Percentiles rank a stretch among this genome's conserved stretches.
These are phyloP conservation scores for Amniataba percoides DNA, from an alignment of 2,797 vertebrate genomes.

Conservation along the genomic window DNA sequence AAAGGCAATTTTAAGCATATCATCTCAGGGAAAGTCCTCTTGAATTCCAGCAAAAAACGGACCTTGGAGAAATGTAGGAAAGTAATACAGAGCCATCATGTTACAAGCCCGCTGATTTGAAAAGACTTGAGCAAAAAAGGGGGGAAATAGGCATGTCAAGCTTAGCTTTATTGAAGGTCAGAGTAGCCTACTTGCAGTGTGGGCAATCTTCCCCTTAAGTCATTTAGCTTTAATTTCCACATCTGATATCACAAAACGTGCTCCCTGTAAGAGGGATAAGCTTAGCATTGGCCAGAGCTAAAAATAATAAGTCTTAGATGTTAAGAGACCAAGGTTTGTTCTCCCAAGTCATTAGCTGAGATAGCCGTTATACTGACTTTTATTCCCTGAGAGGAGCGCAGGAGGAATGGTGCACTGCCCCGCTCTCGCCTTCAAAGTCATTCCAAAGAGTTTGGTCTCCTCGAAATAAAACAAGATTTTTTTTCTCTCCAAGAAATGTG, in stretches of 20 bases:
- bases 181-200: conserved; percentile 88
- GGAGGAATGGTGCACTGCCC: conserved; percentile 78
- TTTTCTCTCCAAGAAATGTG: conserved; percentile 43
- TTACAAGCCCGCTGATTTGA: conserved; percentile 69
- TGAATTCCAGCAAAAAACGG: conserved; percentile 18
- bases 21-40: conserved; percentile 11
- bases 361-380: conserved; percentile 86
- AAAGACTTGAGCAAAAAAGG: conserved; percentile 72
- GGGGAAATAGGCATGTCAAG: conserved; percentile 80
- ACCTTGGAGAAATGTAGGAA: conserved; percentile 47
- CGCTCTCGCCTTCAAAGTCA: conserved; percentile 87
- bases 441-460: conserved; percentile 83
- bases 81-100: conserved; percentile 65
- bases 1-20: background rate
- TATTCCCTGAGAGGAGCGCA: conserved; percentile 82
- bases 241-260: conserved; percentile 89
- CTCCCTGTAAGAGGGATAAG: conserved; percentile 87
- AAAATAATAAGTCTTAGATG: conserved; percentile 91
- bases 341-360: conserved; percentile 90
- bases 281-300: conserved; percentile 87
- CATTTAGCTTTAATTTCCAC: conserved; percentile 90
- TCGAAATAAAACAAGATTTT: conserved; percentile 59
- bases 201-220: conserved; percentile 88
- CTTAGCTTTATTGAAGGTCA: conserved; percentile 88
- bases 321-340: conserved; percentile 90